Conservation (phyloP, 1,140 invertebrate genomes). For the Galendromus occidentalis region DNA sequence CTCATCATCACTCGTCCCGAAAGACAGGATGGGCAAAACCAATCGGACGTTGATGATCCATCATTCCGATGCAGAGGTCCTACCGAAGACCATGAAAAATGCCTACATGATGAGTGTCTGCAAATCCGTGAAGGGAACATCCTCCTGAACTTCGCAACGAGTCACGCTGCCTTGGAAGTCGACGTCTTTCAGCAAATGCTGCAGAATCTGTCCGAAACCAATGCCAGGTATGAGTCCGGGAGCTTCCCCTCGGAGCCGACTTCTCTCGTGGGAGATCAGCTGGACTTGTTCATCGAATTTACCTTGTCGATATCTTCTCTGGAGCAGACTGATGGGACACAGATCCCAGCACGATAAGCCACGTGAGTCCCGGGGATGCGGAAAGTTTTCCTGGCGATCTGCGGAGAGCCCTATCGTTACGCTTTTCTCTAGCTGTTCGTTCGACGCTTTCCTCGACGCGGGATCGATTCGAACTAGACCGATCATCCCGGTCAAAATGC, state of each 20-base stretch:
- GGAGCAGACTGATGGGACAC: neutral
- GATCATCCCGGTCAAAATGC: no score
- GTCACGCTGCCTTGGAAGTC: neutral
- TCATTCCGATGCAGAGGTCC: no score
- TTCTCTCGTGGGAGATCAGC: no score
- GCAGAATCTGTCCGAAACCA: neutral
- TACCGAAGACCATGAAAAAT: neutral
- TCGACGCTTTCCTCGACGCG: no score
- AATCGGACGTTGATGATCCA: no score
- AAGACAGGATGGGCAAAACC: no score
- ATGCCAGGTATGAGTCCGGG: neutral
- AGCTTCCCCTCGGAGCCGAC: no score
- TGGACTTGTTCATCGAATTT: no score
- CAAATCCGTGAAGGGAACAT: neutral
- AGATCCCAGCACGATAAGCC: neutral
- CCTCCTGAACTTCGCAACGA: slow-evolving; percentile 4
- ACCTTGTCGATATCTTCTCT: slow-evolving; percentile 1
- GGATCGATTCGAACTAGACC: no score
- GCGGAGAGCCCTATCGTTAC: neutral
- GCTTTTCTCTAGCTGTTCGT: no score
- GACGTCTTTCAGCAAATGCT: neutral
- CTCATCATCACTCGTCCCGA: no score
- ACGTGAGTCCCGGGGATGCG: slow-evolving; percentile 1
- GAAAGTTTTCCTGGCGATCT: neutral
- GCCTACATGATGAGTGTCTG: neutral